phyloP scores from a whole-genome alignment of 2,113 vertebrate species.

The Nerophis ophidion region DNA sequence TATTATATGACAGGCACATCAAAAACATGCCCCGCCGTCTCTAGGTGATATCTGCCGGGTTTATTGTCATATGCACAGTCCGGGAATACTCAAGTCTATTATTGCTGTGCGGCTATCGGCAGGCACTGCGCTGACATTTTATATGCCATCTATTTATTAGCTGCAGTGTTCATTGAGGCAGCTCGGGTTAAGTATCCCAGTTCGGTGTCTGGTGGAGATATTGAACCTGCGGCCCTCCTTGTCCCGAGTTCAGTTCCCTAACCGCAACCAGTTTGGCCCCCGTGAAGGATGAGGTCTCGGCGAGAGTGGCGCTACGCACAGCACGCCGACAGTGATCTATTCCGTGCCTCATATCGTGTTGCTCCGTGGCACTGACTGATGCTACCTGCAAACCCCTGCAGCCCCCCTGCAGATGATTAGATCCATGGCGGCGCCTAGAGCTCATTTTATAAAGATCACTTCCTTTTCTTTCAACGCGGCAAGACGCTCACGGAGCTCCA shows the following conservation, averaged over 20 bases:
- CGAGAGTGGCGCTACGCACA: conserved; percentile 61
- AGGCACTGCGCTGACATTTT: conserved; percentile 65
- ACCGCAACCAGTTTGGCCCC: conserved; percentile 72
- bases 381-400: conserved; percentile 55
- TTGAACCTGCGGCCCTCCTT: conserved; percentile 69
- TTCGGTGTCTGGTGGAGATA: conserved; percentile 70
- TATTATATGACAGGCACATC: neutral
- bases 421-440: conserved; percentile 75
- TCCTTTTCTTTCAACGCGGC: conserved; percentile 55
- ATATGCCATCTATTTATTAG: conserved; percentile 74
- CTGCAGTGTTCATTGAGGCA: conserved; percentile 67
- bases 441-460: conserved; percentile 69
- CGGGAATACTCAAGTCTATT: conserved; percentile 26
- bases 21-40: conserved; percentile 6
- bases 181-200: conserved; percentile 72
- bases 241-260: conserved; percentile 74
- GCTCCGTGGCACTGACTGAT: conserved; percentile 74
- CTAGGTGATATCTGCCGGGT: conserved; percentile 1
- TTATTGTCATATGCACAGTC: conserved; percentile 20
- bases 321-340: conserved; percentile 70
- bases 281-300: conserved; percentile 70
- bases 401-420: conserved; percentile 59
- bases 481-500: conserved; percentile 15
- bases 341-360: conserved; percentile 69
- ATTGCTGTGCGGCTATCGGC: conserved; percentile 37